Evolutionary conservation across 2,888 invertebrate species (phyloP), one percentile per base, ranked within the genome.

Genomic region (Dione juno): DNA sequence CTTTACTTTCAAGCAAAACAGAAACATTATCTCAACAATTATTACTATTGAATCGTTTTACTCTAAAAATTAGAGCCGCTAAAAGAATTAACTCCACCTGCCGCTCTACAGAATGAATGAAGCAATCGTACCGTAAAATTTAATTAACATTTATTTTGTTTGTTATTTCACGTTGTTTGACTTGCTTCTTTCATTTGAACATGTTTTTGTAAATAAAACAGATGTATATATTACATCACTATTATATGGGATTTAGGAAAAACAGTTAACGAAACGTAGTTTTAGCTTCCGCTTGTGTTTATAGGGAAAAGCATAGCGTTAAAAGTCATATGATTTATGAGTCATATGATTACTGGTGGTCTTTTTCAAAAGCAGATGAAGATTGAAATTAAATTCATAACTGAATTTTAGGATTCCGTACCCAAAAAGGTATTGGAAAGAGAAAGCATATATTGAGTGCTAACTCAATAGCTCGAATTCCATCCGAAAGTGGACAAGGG

Each of bases 121-220:
- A n/a, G 28, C 43, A 59, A 59, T 21, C n/a, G 43, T n/a, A 61
- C 43, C 43, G 43, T 61, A 45, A 61, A 61, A 45, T 43, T n/a
- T 43, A 43, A 61, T 61, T n/a, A 28, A 61, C 28, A 61, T 59
- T 59, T 9, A 14, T 58, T 58, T 40, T 58, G 58, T 43, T 59
- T 59, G 43, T 43, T 43, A 28, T 43, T 59, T 59, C 59, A 3
- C 43, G 9, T 37, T 54, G n/a, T 21, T 43, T 59, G 11, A 59
- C 43, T 59, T n/a, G 21, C 7, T 59, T 59, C 8, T 59, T 43
- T 28, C 43, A 14, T 59, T 43, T 41, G 9, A 41, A 11, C 19
- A 41, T 41, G 41, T 58, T 58, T 57, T 40, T 57, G 11, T 58
- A 1, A 58, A 41, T 21, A 11, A 14, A 59, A 43, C 59, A 43